Evolutionary conservation across 2,113 vertebrate species (phyloP).

Genomic region (Potamarius usumacintae): DNA sequence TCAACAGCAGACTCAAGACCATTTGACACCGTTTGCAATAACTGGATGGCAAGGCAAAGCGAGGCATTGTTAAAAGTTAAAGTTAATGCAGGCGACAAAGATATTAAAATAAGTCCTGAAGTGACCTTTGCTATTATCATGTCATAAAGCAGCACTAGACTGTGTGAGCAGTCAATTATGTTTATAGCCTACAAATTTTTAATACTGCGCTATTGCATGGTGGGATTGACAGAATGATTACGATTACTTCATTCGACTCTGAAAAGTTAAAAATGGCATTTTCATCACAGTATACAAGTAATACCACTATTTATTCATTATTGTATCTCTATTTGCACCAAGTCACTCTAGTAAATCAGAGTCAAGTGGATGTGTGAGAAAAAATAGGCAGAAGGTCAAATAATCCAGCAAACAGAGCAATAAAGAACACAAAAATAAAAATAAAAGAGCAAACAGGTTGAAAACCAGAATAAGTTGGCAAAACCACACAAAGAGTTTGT

Average conservation of each 20-base stretch:
- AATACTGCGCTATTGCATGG: too few relatives aligned
- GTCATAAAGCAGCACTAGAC: not conserved
- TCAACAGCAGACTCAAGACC: not conserved
- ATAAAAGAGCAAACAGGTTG: not conserved
- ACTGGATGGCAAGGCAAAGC: not conserved
- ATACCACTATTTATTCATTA: too few relatives aligned
- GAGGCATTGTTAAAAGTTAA: not conserved
- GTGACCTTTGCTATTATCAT: not conserved
- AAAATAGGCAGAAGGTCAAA: not conserved
- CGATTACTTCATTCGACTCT: not conserved
- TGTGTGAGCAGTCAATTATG: not conserved
- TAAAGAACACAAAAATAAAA: not conserved
- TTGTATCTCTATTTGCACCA: too few relatives aligned
- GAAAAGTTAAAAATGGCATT: not conserved
- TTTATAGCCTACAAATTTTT: not conserved
- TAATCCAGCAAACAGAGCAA: not conserved
- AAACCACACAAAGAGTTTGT: not conserved
- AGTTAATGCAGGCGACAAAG: not conserved
- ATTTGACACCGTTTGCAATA: not conserved
- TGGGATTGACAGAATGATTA: not conserved
- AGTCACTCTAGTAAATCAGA: not conserved
- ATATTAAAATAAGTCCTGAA: not conserved
- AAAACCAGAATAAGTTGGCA: not conserved
- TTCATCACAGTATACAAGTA: not conserved
- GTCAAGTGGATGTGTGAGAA: not conserved